Conservation (phyloP, 2,113 vertebrate species). For the Chaetops frenatus region DNA sequence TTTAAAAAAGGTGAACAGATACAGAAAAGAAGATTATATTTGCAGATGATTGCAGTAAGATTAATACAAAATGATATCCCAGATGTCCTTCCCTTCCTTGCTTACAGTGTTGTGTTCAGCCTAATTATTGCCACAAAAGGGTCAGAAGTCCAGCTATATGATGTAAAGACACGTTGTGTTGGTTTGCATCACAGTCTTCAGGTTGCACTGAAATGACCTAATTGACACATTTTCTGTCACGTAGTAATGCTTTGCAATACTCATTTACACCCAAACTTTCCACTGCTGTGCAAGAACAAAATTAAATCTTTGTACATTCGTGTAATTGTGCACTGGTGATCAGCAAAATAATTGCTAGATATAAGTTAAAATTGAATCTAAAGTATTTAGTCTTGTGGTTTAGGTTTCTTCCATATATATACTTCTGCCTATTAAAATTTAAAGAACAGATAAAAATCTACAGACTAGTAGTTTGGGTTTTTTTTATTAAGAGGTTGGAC, state of each 20-base stretch:
- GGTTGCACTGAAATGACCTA: background rate
- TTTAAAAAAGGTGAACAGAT: background rate
- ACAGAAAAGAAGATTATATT: background rate
- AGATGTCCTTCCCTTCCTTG: background rate
- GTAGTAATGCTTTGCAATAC: background rate
- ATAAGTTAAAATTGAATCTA: background rate
- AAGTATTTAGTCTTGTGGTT: background rate
- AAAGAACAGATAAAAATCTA: background rate
- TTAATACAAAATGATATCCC: background rate
- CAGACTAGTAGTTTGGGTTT: background rate
- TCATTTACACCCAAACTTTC: background rate
- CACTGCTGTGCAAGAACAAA: background rate
- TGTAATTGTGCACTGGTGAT: background rate
- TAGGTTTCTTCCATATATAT: background rate
- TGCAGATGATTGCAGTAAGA: background rate
- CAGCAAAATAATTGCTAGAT: background rate
- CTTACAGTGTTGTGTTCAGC: background rate
- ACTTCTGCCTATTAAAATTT: background rate
- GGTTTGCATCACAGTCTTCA: background rate
- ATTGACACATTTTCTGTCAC: background rate
- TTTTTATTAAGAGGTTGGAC: background rate
- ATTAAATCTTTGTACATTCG: background rate
- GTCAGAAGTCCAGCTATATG: background rate
- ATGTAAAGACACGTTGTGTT: background rate
- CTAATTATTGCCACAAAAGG: background rate